Evolutionary conservation across 2,888 invertebrate genomes (phyloP).

Genomic region (Dione juno): DNA sequence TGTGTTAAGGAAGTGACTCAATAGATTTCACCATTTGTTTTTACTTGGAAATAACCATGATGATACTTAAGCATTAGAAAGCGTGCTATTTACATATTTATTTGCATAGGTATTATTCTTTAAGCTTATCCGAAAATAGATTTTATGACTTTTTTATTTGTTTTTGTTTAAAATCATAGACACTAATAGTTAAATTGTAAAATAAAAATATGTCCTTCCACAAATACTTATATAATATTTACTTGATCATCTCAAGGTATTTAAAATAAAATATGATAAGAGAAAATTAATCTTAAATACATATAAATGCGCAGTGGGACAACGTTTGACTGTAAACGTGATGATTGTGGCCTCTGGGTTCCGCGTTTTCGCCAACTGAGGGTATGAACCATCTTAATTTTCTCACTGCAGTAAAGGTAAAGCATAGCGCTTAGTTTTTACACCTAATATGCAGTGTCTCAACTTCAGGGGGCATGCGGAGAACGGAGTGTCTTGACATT

Average conservation of each 20-base stretch:
- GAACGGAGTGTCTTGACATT: no score
- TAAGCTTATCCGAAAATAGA: background rate
- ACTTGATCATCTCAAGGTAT: no score
- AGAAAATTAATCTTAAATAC: no score
- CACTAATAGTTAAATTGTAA: no score
- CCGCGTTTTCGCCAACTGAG: background rate
- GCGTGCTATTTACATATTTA: background rate
- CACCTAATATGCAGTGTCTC: no score
- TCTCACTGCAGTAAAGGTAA: background rate
- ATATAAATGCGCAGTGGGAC: no score
- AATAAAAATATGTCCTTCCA: no score
- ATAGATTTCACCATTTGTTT: slow-evolving; percentile 11
- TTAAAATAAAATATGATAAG: no score
- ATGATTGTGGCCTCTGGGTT: background rate
- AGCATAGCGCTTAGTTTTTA: background rate
- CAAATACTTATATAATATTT: no score
- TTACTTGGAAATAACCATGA: slow-evolving; percentile 22
- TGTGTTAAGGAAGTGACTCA: background rate
- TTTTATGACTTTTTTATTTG: background rate
- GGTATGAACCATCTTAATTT: background rate
- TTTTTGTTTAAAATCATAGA: no score
- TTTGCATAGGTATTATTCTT: background rate
- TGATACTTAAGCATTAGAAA: background rate
- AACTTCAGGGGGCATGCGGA: no score
- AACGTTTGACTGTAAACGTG: no score